phyloP scores from a whole-genome alignment of 2,888 invertebrate genomes.

The Ichneumoninae sp. region DNA sequence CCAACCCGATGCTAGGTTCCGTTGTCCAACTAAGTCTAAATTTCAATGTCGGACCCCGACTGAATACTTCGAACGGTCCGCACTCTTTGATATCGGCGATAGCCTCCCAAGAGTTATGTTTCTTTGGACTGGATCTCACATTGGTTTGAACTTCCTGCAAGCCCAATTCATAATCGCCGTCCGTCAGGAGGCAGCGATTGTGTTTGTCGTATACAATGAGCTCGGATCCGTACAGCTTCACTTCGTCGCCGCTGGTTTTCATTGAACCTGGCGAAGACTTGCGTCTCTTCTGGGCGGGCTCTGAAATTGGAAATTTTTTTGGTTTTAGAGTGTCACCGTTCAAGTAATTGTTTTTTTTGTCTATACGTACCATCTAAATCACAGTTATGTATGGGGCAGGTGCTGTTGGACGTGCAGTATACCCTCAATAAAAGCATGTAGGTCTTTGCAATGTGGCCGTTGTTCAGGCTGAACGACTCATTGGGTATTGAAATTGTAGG shows the following conservation, averaged over 20 bases:
- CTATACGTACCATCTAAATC: constrained; percentile 81
- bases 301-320: constrained; percentile 79
- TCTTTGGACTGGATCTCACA: constrained; percentile 87
- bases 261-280: constrained; percentile 86
- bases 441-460: constrained; percentile 92
- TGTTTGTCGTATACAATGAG: constrained; percentile 96
- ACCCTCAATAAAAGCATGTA: constrained; percentile 93
- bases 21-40: constrained; percentile 94
- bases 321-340: background rate
- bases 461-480: constrained; percentile 92
- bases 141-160: constrained; percentile 89
- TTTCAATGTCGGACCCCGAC: constrained; percentile 92
- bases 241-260: constrained; percentile 85
- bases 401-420: constrained; percentile 84
- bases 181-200: constrained; percentile 93
- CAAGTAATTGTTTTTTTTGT: background rate
- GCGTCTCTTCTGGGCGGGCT: constrained; percentile 90
- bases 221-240: constrained; percentile 90
- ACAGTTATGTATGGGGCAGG: constrained; percentile 84
- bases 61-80: constrained; percentile 91
- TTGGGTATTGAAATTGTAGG: constrained; percentile 94
- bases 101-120: constrained; percentile 90
- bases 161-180: constrained; percentile 96
- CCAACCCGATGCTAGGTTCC: constrained; percentile 88
- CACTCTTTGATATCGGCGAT: constrained; percentile 87